Conservation (phyloP, 2,113 vertebrate species). For the Astur gentilis region DNA sequence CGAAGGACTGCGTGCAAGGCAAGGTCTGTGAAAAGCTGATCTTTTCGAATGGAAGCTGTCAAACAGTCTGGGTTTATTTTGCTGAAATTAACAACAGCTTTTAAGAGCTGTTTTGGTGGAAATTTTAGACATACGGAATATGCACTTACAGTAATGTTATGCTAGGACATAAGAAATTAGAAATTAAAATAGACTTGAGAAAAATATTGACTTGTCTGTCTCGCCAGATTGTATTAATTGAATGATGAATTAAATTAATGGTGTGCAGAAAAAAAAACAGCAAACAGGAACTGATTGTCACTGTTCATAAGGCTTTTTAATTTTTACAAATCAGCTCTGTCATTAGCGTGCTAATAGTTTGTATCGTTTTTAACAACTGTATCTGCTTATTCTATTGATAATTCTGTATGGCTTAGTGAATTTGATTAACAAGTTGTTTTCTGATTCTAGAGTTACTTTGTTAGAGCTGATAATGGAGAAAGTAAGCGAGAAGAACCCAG, state of each 20-base stretch:
- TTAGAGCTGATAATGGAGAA: conserved; percentile 83
- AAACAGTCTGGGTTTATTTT: neutral
- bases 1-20: neutral
- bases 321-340: neutral
- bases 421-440: neutral
- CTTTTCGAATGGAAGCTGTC: neutral
- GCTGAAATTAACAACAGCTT: neutral
- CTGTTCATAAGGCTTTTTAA: neutral
- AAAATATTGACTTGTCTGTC: neutral
- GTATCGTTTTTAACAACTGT: neutral
- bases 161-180: neutral
- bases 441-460: conserved; percentile 77
- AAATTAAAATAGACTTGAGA: neutral
- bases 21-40: neutral
- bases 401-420: neutral
- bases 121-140: neutral
- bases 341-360: neutral
- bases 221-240: neutral
- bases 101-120: neutral
- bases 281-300: neutral
- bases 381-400: neutral
- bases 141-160: neutral
- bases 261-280: neutral
- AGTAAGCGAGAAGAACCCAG: conserved; percentile 59
- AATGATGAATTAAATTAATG: neutral